Conservation (phyloP, 2,888 invertebrate species). For the Tenthredo scrophulariae region DNA sequence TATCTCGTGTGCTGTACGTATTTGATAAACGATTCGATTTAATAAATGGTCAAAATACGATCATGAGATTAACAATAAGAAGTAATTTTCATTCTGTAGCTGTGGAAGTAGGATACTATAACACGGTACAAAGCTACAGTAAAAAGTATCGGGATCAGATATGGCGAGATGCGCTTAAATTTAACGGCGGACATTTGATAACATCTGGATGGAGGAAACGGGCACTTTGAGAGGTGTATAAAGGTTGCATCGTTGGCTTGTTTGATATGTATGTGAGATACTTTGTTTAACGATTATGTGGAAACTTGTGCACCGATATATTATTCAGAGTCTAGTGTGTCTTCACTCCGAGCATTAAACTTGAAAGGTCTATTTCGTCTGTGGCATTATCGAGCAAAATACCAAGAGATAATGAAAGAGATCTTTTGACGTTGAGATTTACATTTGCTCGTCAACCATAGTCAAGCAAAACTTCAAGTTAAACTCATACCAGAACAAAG, state of each 20-base stretch:
- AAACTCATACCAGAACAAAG: conserved; percentile 22
- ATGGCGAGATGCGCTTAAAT: conserved; percentile 7
- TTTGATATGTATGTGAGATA: conserved; percentile 40
- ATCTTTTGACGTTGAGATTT: conserved; percentile 9
- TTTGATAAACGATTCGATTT: too few relatives aligned
- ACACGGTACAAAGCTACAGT: not conserved
- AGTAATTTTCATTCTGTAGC: not conserved
- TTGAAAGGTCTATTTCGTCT: conserved; percentile 31
- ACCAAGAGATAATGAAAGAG: not conserved
- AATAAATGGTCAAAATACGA: not conserved
- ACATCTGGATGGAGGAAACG: conserved; percentile 34
- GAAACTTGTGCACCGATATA: conserved; percentile 44
- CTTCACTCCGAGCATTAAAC: conserved; percentile 24
- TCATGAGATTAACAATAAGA: not conserved
- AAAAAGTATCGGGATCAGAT: conserved; percentile 2
- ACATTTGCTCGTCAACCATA: conserved; percentile 10
- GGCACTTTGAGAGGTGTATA: conserved; percentile 12
- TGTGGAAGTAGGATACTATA: not conserved
- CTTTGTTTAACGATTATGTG: conserved; percentile 46
- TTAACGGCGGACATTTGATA: conserved; percentile 29
- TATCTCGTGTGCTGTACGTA: not conserved
- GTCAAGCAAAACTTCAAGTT: conserved; percentile 11
- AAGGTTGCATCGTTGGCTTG: conserved; percentile 47
- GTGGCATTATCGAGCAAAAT: conserved; percentile 20
- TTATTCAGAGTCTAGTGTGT: conserved; percentile 40